Evolutionary conservation across 2,797 vertebrate species (phyloP), one percentile per base, ranked within the genome.

Genomic region (Gymnothorax javanicus): DNA sequence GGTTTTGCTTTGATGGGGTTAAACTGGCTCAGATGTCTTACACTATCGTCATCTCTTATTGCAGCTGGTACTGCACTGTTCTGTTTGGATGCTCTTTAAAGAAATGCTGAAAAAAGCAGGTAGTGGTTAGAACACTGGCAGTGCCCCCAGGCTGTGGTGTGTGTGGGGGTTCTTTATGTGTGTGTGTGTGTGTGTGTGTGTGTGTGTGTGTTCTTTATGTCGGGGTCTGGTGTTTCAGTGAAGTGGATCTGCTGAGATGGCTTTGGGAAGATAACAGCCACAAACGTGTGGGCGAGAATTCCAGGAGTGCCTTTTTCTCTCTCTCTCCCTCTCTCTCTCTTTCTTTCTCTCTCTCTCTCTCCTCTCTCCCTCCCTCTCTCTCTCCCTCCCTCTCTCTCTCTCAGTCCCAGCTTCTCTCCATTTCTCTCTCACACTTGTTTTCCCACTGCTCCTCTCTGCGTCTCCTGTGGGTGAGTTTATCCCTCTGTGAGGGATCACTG

Each of bases 31-130:
- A 87, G 88, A 43, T 43, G 90, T 87, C 89, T 91, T 89, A 88
- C 90, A 86, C 90, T 90, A 83, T 85, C 90, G 90, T 7, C 90
- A 89, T 87, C 93, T 92, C 89, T 93, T 92, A 92, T 94, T 93
- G 93, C 89, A 9, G 73, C 54, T 86, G 73, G 43, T 20, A 62
- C 81, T 64, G 17, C 25, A 1, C 33, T 33, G 57, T 54, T 33
- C 57, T 82, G 8, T 87, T 90, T 33, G 88, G 85, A 84, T 77
- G 9, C 90, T 91, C 90, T 92, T 90, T 12, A 75, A 33, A 17
- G 1, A 7, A 27, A 12, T 33, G 2, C 12, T 73, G 6, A 27
- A 27, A 17, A 43, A 75, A 75, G 27, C 27, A 43, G 71, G 13
- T 33, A 5, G 11, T 15, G 27, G 11, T 43, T 43, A 43, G 33